Base-by-base conservation (phyloP, 2,888 invertebrate genomes). In the Drosophila pseudotalamancana region DNA sequence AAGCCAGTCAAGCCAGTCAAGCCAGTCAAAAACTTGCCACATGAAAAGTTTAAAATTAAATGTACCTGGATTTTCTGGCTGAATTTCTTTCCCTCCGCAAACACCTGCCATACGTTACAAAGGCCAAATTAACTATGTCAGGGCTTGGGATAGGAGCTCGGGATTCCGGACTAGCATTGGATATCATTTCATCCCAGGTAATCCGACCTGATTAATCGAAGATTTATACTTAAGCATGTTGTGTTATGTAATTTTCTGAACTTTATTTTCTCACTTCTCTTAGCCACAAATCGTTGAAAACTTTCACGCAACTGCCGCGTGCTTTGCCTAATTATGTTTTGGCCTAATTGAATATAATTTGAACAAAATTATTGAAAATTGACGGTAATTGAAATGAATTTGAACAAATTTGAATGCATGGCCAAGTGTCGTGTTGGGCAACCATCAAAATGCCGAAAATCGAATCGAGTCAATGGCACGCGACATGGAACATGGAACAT, bases 341-440 rank as follows among this genome's bases (percentile, higher is more conserved):
- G 14, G 34, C 12, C 50, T 86, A 88, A 83, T 83, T 55, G 61
- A 83, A 88, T 83, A 77, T 86, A 88, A 83, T 88, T 86, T 80
- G 49, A 48, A 37, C 43, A 74, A 88, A 86, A 83, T 88, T 83
- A 88, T 88, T 88, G 84, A 83, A 86, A 83, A 88, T 83, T 83
- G 84, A 74, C 67, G 81, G 81, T 88, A 88, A 84, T 86, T 84
- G 84, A 87, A 88, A 88, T 84, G 72, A 77, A 88, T 88, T 86
- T 77, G 71, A 74, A 79, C 87, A 88, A 88, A 86, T 83, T 87
- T 76, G 72, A 76, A 66, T 86, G 84, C 77, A 75, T 55, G 88
- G 48, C 39, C 63, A 46, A 54, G 69, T 87, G 72, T 85, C 80
- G 80, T 80, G 80, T 61, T 70, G 77, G 49, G 57, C 59, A 50